A percentile compares a stretch with the other conserved stretches of the same genome.
Conservation (phyloP, 2,888 invertebrate genomes). For the Notodonta dromedarius region DNA sequence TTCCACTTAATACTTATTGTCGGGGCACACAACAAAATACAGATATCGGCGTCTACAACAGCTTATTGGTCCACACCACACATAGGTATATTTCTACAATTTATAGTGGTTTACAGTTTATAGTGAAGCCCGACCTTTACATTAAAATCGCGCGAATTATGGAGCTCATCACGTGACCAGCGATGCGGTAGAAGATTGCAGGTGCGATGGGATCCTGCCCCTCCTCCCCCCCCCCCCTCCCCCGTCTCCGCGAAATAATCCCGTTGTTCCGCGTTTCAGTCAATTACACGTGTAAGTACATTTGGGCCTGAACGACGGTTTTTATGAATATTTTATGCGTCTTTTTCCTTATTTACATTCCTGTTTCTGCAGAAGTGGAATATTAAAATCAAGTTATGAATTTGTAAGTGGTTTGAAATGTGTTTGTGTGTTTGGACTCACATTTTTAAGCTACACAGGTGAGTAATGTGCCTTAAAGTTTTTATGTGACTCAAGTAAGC, state of each 20-base stretch:
- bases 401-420: not conserved
- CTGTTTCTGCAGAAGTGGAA: slow-evolving; percentile 7
- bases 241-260: slow-evolving; percentile 37
- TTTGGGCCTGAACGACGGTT: slow-evolving; percentile 21
- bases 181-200: slow-evolving; percentile 51
- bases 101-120: no score
- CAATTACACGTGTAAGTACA: slow-evolving; percentile 30
- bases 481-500: not conserved
- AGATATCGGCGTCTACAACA: no score
- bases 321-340: slow-evolving; percentile 9
- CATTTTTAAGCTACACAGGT: no score
- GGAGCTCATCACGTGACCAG: slow-evolving; percentile 52
- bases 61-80: no score
- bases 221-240: slow-evolving; percentile 39
- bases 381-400: not conserved
- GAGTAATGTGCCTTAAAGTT: no score
- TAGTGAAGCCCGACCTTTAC: slow-evolving; percentile 8
- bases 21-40: no score
- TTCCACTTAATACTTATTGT: no score
- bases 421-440: no score
- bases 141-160: slow-evolving; percentile 50
- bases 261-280: slow-evolving; percentile 18
- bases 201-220: slow-evolving; percentile 27
- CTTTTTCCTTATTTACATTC: slow-evolving; percentile 9
- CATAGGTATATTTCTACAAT: no score